Percentiles rank a stretch among this genome's conserved stretches.
phyloP scores from a whole-genome alignment of 2,113 vertebrate species.

The Myxocyprinus asiaticus region DNA sequence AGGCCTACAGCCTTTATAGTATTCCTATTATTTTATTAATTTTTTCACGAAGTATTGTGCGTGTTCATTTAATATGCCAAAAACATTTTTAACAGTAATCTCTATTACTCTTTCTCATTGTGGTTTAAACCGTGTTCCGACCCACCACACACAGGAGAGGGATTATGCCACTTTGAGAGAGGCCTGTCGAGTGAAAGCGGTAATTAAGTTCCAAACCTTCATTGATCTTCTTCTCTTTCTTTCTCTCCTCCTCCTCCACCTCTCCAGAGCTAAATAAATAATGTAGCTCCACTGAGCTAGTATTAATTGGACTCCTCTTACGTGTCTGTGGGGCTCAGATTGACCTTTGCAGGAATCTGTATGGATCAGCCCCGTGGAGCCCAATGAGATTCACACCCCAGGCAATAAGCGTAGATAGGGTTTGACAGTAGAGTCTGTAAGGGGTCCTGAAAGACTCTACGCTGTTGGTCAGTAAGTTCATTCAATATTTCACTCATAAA shows the following conservation, averaged over 20 bases:
- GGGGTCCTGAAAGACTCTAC: neutral
- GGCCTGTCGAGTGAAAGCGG: constrained; percentile 61
- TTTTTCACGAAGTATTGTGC: no score
- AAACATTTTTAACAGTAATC: neutral
- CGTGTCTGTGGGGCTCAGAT: constrained; percentile 57
- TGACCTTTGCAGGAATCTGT: constrained; percentile 70
- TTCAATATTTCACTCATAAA: constrained; percentile 25
- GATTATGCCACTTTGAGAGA: constrained; percentile 64
- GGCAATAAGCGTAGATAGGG: constrained; percentile 50
- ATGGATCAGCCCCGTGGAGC: constrained; percentile 55
- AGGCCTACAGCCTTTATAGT: no score
- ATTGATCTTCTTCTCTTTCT: constrained; percentile 66
- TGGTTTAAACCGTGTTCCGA: constrained; percentile 43
- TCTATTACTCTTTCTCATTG: constrained; percentile 21
- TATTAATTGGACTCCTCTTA: constrained; percentile 77
- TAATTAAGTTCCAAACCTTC: constrained; percentile 77
- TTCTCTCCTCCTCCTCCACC: constrained; percentile 44
- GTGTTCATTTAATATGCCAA: neutral
- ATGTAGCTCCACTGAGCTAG: constrained; percentile 60
- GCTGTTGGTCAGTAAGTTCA: constrained; percentile 6
- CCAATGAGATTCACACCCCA: constrained; percentile 61
- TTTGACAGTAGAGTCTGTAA: constrained; percentile 44
- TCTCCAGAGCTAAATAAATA: constrained; percentile 72
- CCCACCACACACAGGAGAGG: constrained; percentile 46
- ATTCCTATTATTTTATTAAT: no score